Percentiles rank a stretch among this genome's conserved stretches.
phyloP scores from a whole-genome alignment of 2,888 invertebrate species.

The Gryllus longicercus region DNA sequence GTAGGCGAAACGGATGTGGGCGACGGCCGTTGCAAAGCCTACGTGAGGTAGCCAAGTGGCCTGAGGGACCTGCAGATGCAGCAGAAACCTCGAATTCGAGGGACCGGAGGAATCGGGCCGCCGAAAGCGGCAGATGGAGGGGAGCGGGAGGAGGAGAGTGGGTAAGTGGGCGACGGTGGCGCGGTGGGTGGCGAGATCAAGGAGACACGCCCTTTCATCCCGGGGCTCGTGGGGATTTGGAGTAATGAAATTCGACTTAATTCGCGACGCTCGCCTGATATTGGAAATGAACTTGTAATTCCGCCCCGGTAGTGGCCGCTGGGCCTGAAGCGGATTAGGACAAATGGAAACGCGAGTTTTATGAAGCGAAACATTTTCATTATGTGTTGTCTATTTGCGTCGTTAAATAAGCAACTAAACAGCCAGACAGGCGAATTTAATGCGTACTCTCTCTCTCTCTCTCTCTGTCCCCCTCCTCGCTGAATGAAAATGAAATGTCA shows the following conservation, averaged over 20 bases:
- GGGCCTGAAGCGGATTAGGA: neutral
- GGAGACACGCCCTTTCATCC: neutral
- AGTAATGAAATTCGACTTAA: slow-evolving; percentile 17
- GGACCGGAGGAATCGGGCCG: no score
- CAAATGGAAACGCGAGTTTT: neutral
- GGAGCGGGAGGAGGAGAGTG: no score
- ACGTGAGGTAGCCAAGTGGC: no score
- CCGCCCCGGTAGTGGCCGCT: neutral
- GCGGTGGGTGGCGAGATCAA: neutral
- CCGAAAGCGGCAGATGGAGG: no score
- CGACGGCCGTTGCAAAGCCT: no score
- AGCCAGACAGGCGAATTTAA: neutral
- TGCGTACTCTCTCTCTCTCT: neutral
- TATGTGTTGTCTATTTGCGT: slow-evolving; percentile 2
- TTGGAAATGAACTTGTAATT: slow-evolving; percentile 5
- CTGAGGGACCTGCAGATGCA: no score
- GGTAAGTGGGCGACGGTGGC: no score
- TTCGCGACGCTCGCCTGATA: neutral
- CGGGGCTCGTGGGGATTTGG: neutral
- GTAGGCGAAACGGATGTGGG: no score
- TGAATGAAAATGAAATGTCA: slow-evolving; percentile 5
- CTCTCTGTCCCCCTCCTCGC: no score
- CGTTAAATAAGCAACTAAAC: slow-evolving; percentile 1
- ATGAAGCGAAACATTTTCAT: slow-evolving; percentile 17
- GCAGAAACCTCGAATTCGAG: no score